Conservation (phyloP, 2,797 vertebrate genomes). For the Eidolon dupreanum region DNA sequence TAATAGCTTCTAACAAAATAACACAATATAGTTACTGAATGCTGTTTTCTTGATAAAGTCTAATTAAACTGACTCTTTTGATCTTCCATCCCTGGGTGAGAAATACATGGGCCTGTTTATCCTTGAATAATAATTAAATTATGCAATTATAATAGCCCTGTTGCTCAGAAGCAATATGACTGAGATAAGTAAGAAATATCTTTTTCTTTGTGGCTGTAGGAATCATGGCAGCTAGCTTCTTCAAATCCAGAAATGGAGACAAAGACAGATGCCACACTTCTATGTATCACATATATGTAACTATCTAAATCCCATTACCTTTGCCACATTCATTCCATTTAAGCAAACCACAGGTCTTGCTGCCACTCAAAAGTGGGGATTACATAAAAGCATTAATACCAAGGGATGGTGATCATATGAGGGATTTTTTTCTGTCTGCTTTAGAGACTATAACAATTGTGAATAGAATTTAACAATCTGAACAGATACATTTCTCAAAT, state of each 20-base stretch:
- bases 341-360: background rate
- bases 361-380: background rate
- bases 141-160: slow-evolving; percentile 33
- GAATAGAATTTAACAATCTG: background rate
- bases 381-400: background rate
- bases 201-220: background rate
- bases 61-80: slow-evolving; percentile 26
- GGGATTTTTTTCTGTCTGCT: background rate
- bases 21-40: background rate
- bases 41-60: slow-evolving; percentile 3
- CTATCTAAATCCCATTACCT: background rate
- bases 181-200: background rate
- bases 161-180: slow-evolving; percentile 26
- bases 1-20: background rate
- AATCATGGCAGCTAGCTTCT: background rate
- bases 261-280: background rate
- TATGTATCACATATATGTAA: background rate
- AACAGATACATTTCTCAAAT: background rate
- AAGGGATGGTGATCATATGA: background rate
- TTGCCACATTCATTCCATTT: background rate
- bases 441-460: background rate
- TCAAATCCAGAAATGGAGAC: background rate
- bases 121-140: slow-evolving; percentile 55
- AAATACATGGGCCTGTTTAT: slow-evolving; percentile 21
- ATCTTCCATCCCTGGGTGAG: background rate